A percentile compares a stretch with the other conserved stretches of the same genome.
Evolutionary conservation across 2,113 vertebrate species (phyloP).

Genomic region (Empidonax traillii): DNA sequence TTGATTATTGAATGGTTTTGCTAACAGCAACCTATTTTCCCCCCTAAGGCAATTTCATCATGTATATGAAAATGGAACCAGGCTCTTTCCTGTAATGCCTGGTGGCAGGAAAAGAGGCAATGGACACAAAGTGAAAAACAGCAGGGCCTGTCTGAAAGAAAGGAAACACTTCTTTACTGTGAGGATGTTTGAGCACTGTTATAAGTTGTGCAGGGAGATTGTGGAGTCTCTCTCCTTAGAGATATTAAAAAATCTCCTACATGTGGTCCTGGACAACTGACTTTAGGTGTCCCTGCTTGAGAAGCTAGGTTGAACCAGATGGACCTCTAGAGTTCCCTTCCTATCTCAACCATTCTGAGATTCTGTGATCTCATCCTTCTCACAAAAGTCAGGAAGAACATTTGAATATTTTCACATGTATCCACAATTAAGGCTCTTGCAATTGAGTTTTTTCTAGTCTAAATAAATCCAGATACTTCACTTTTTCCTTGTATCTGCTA

Average conservation of each 20-base stretch:
- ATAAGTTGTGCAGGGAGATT: not conserved
- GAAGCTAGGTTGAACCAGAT: not conserved
- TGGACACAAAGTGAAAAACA: not conserved
- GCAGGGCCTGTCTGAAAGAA: not conserved
- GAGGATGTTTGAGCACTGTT: not conserved
- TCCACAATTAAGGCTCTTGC: not conserved
- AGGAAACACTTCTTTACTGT: not conserved
- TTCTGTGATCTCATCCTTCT: not conserved
- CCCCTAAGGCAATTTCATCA: not conserved
- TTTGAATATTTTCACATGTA: not conserved
- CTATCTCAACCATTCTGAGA: not conserved
- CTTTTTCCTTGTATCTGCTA: not conserved
- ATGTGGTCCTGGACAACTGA: not conserved
- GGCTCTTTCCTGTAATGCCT: not conserved
- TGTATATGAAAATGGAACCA: not conserved
- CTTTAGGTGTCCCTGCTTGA: not conserved
- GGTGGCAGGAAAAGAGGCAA: not conserved
- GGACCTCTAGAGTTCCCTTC: not conserved
- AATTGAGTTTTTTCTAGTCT: not conserved
- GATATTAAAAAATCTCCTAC: not conserved
- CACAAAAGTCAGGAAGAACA: not conserved
- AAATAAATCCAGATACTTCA: not conserved
- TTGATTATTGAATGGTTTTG: not conserved
- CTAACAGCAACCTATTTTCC: not conserved
- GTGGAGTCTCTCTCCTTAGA: not conserved